Evolutionary conservation across 2,797 vertebrate species (phyloP).

Genomic region (Poecilia velifera): DNA sequence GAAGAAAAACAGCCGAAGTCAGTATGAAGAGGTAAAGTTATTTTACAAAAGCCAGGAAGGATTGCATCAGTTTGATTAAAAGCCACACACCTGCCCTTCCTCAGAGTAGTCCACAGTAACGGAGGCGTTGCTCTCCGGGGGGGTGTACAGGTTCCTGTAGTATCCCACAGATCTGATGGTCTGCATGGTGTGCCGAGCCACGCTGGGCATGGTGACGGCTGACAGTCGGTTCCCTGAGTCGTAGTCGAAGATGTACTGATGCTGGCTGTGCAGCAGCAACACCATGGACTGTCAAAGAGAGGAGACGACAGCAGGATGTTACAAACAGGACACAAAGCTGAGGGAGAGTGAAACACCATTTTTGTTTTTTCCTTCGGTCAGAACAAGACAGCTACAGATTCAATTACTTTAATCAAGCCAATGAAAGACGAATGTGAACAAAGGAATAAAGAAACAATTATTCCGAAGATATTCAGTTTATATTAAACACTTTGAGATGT

Average conservation of each 20-base stretch:
- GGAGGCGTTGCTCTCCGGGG: slow-evolving; percentile 96
- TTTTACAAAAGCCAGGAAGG: not conserved
- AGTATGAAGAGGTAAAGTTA: not conserved
- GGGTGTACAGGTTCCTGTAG: slow-evolving; percentile 97
- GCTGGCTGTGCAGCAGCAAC: slow-evolving; percentile 95
- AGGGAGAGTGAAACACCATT: not conserved
- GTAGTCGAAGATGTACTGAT: slow-evolving; percentile 98
- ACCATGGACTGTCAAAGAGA: slow-evolving; percentile 92
- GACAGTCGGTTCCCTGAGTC: slow-evolving; percentile 93
- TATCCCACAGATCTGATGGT: slow-evolving; percentile 97
- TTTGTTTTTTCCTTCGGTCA: not conserved
- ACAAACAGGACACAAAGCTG: slow-evolving; percentile 2
- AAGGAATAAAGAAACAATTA: not conserved
- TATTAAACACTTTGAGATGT: not conserved
- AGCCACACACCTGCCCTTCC: slow-evolving; percentile 80
- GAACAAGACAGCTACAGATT: not conserved
- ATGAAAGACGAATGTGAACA: not conserved
- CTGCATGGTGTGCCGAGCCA: slow-evolving; percentile 98
- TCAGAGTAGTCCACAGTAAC: slow-evolving; percentile 93
- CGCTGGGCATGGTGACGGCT: slow-evolving; percentile 98
- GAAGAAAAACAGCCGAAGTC: not conserved
- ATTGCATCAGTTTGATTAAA: not conserved
- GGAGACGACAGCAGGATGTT: not conserved
- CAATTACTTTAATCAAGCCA: not conserved
- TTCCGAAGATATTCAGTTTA: not conserved